Evolutionary conservation across 2,888 invertebrate genomes (phyloP), one percentile per base, ranked within the genome.

Genomic region (Drosophila mimica): DNA sequence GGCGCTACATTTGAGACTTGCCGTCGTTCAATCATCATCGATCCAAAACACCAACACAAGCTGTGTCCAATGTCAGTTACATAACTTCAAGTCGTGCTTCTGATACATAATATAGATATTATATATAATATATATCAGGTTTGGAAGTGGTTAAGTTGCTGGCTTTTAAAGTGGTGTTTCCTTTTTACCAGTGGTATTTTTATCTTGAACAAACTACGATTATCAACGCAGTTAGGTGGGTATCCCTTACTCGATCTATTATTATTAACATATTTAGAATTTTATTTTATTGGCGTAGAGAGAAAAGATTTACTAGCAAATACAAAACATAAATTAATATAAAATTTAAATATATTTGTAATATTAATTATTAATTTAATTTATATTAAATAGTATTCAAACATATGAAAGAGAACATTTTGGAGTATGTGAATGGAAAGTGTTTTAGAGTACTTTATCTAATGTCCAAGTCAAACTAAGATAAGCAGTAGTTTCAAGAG

Each of bases 81-180:
- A 63, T 57, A 49, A 54, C 49, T 28, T 48, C 60, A 54, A 76
- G 53, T 65, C 79, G 68, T 56, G 56, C 72, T 85, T 79, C 68
- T 25, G 25, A 25, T 25, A 25, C 25, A 25, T 25, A 25, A 25
- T 25, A 25, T 25, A n/a, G n/a, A n/a, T n/a, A n/a, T n/a, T 25
- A 25, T 25, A 25, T 25, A 1, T 25, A 25, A 25, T 25, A 25
- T 25, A 25, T 25, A 20, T 20, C 28, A 4, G 3, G 15, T 4
- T 46, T 46, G 13, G 3, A 13, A 46, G 28, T 48, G 28, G 4
- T 20, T 43, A 20, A 20, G 13, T 20, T 43, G 20, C 7, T 43
- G 3, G 4, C 2, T 46, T 13, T 20, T 13, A 13, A 4, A 46
- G 13, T 46, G 7, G 11, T 43, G 40, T 43, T 2, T 11, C 2